Evolutionary conservation across 2,797 vertebrate species (phyloP), one percentile per base, ranked within the genome.

Genomic region (Megaceryle alcyon): DNA sequence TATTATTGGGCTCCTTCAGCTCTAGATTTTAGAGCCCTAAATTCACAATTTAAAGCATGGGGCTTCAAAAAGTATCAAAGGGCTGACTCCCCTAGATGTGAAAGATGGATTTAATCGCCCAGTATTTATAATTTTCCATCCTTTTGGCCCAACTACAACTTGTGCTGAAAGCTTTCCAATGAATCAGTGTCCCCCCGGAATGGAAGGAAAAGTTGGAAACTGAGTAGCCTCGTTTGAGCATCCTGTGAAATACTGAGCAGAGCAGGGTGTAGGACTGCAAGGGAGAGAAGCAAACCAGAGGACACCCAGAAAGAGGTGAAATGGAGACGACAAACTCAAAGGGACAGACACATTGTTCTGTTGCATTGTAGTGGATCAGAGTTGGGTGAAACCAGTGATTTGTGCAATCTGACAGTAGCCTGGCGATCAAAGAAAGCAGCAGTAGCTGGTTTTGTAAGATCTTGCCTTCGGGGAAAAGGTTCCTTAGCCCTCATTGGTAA

Each of bases 41-140:
- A 86, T 64, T 78, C 44, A 28, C 7, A 3, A 12, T 81, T 69
- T 78, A 49, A 78, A 68, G 54, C 28, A 7, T 1, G 2, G 22
- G 15, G 18, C 44, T 92, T 86, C 41, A 17, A 69, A 84, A 90
- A 26, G 26, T 64, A 72, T 57, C 80, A 43, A 60, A 94, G 57
- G 54, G 72, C 33, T 65, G 72, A 54, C 61, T 90, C 41, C 14
- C 31, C 54, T 14, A 35, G 48, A 71, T 56, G 48, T 48, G 66
- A 87, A 90, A 94, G 88, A 51, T 49, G 51, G 89, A 68, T 94
- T 83, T 92, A 51, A 81, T 92, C 75, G 87, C 87, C 11, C 1
- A 0, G 22, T 71, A 41, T 84, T 95, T 88, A 64, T 72, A 78
- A 82, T 91, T 92, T 87, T 53, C 82, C 53, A 23, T 44, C 31